phyloP scores from a whole-genome alignment of 1,140 invertebrate species.

The Agrilus planipennis region DNA sequence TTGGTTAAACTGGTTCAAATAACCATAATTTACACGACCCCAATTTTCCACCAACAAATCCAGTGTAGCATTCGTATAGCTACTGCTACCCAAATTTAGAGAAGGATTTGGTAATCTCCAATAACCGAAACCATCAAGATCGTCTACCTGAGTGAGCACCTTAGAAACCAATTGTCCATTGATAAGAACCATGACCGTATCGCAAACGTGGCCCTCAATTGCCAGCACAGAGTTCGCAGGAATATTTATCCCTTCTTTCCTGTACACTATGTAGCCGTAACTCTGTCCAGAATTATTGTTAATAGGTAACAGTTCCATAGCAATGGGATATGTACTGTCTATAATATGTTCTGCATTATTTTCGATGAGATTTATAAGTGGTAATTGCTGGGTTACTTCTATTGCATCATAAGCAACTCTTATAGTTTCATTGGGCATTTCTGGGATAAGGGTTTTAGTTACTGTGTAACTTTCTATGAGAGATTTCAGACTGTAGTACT shows the following conservation, averaged over 20 bases:
- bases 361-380: conserved; percentile 20
- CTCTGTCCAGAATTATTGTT: conserved; percentile 41
- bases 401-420: conserved; percentile 28
- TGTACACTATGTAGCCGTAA: conserved; percentile 43
- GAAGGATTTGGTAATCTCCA: conserved; percentile 26
- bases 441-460: conserved; percentile 31
- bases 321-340: conserved; percentile 12
- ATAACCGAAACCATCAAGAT: conserved; percentile 33
- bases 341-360: neutral
- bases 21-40: conserved; percentile 42
- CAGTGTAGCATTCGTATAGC: conserved; percentile 20
- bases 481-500: conserved; percentile 32
- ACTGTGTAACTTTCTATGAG: conserved; percentile 29
- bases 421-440: conserved; percentile 20
- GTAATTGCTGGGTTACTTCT: conserved; percentile 21
- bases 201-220: conserved; percentile 35
- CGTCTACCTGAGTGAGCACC: conserved; percentile 13
- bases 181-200: conserved; percentile 37
- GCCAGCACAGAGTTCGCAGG: conserved; percentile 18
- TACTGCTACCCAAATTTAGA: conserved; percentile 7
- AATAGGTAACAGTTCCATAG: conserved; percentile 43
- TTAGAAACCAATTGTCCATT: conserved; percentile 28
- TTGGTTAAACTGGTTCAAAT: conserved; percentile 32
- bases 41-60: conserved; percentile 46
- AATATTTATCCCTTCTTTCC: conserved; percentile 21